Percentiles rank a stretch among this genome's conserved stretches.
phyloP scores from a whole-genome alignment of 2,113 vertebrate genomes.

The Lycaon pictus region DNA sequence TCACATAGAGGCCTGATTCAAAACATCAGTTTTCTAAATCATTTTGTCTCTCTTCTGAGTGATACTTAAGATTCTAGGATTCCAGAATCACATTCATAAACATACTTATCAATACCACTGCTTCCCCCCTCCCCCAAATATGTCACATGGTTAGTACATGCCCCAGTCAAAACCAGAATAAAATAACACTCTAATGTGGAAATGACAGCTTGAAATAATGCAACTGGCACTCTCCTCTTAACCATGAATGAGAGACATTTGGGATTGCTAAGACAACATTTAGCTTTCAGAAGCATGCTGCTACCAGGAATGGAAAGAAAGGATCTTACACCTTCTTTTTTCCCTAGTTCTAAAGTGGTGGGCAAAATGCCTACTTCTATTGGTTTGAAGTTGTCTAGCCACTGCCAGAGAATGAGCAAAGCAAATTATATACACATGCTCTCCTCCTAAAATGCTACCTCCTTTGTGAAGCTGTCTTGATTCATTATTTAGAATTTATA shows the following conservation, averaged over 20 bases:
- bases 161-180: background rate
- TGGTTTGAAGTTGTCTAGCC: background rate
- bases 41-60: conserved; percentile 9
- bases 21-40: background rate
- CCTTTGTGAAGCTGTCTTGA: background rate
- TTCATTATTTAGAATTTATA: background rate
- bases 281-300: conserved; percentile 30
- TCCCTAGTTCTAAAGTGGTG: conserved; percentile 7
- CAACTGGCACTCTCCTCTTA: background rate
- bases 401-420: conserved; percentile 33
- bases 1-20: conserved; percentile 5
- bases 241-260: background rate
- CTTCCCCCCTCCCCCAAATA: background rate
- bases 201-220: conserved; percentile 11
- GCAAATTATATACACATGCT: background rate
- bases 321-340: conserved; percentile 12
- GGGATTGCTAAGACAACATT: background rate
- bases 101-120: background rate
- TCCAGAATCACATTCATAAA: conserved; percentile 42
- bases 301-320: conserved; percentile 13
- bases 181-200: conserved; percentile 19
- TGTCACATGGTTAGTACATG: background rate
- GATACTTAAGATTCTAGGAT: conserved; percentile 29
- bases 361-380: conserved; percentile 37
- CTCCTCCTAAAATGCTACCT: conserved; percentile 33